Conservation (phyloP, 2,888 invertebrate genomes). For the Altica lythri region DNA sequence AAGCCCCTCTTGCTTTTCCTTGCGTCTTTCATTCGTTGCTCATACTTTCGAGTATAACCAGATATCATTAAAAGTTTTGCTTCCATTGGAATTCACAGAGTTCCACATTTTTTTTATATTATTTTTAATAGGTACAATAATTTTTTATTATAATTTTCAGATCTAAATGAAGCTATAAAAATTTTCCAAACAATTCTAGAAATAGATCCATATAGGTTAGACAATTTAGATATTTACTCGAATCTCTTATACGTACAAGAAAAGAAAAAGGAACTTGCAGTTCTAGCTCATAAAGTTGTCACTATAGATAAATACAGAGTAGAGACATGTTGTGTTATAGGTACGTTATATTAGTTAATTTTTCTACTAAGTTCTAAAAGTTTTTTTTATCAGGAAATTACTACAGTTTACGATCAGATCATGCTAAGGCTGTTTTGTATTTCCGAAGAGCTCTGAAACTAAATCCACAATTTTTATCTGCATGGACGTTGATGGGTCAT, state of each 20-base stretch:
- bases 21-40: too few relatives aligned
- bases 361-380: too few relatives aligned
- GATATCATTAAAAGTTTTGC: too few relatives aligned
- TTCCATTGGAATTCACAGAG: too few relatives aligned
- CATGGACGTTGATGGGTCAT: conserved; percentile 98
- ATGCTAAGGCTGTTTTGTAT: conserved; percentile 96
- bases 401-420: conserved; percentile 93
- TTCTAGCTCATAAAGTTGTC: conserved; percentile 90
- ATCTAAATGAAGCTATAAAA: conserved; percentile 85
- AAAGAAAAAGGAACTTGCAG: conserved; percentile 87
- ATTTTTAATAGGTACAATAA: not conserved
- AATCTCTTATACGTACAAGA: conserved; percentile 95
- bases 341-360: conserved; percentile 58
- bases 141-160: conserved; percentile 63
- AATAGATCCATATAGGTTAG: conserved; percentile 89
- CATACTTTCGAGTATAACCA: too few relatives aligned
- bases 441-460: conserved; percentile 93
- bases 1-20: too few relatives aligned
- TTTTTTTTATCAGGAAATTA: conserved; percentile 96
- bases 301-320: conserved; percentile 95
- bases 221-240: conserved; percentile 96
- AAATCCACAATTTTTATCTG: conserved; percentile 92
- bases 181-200: conserved; percentile 82
- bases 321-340: conserved; percentile 97
- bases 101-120: too few relatives aligned